These are phyloP conservation scores for Gnathonemus echidnorhynchus DNA, from an alignment of 2,113 vertebrate genomes.

Conservation along the genomic window DNA sequence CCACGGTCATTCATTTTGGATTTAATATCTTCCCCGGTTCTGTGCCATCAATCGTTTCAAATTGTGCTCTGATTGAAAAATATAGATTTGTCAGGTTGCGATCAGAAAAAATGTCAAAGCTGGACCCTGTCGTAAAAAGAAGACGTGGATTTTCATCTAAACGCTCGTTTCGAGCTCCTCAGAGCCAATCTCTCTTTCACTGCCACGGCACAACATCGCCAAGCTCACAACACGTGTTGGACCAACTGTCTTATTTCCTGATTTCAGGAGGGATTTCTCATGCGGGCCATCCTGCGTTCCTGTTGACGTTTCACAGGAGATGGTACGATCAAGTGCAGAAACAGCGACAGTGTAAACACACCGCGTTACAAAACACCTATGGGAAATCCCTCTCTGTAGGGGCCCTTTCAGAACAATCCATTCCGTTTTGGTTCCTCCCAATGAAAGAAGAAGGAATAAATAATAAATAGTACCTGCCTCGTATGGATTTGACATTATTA, in stretches of 20 bases:
- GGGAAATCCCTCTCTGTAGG: background rate
- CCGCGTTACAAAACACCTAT: background rate
- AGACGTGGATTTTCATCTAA: background rate
- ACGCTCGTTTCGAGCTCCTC: background rate
- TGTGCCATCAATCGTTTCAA: background rate
- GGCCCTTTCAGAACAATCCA: background rate
- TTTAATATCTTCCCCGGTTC: background rate
- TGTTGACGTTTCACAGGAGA: background rate
- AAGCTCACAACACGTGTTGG: background rate
- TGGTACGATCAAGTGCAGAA: background rate
- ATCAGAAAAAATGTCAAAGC: background rate
- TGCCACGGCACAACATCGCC: background rate
- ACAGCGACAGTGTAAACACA: background rate
- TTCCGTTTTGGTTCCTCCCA: background rate
- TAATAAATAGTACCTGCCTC: background rate
- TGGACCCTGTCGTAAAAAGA: background rate
- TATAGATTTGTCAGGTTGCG: background rate
- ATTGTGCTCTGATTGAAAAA: constrained; percentile 7
- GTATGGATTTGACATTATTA: background rate
- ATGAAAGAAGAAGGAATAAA: background rate
- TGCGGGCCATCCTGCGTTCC: background rate
- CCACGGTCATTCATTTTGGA: background rate
- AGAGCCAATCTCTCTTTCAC: background rate
- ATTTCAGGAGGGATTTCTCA: background rate
- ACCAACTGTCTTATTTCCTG: background rate